Evolutionary conservation across 2,113 vertebrate genomes (phyloP).

Genomic region (Theristicus caerulescens): DNA sequence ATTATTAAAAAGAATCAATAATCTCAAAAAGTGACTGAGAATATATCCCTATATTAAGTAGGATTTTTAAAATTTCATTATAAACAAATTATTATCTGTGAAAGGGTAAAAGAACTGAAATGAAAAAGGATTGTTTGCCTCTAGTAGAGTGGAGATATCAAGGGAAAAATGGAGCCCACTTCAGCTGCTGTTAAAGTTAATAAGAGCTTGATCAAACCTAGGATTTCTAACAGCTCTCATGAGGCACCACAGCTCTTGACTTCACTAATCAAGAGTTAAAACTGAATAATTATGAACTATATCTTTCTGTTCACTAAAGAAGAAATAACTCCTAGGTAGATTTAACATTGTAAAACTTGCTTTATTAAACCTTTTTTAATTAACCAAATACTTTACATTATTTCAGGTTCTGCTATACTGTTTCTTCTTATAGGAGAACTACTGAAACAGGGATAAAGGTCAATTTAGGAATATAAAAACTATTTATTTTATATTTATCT

Average conservation of each 20-base stretch:
- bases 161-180: neutral
- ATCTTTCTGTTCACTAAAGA: neutral
- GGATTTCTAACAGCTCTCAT: neutral
- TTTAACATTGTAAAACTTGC: neutral
- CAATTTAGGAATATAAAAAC: neutral
- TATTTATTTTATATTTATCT: neutral
- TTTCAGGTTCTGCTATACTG: neutral
- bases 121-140: neutral
- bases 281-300: neutral
- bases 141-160: neutral
- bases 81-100: neutral
- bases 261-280: constrained; percentile 19
- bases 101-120: neutral
- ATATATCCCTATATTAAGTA: neutral
- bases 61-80: neutral
- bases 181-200: constrained; percentile 2
- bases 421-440: neutral
- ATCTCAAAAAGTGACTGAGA: neutral
- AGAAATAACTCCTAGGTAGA: neutral
- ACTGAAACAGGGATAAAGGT: neutral
- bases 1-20: neutral
- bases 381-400: neutral
- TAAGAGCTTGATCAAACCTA: neutral
- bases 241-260: neutral
- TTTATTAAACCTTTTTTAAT: constrained; percentile 39